Percentiles rank a stretch among this genome's conserved stretches.
These are phyloP conservation scores for Centropus bengalensis DNA, from an alignment of 2,113 vertebrate species.

Conservation along the genomic window DNA sequence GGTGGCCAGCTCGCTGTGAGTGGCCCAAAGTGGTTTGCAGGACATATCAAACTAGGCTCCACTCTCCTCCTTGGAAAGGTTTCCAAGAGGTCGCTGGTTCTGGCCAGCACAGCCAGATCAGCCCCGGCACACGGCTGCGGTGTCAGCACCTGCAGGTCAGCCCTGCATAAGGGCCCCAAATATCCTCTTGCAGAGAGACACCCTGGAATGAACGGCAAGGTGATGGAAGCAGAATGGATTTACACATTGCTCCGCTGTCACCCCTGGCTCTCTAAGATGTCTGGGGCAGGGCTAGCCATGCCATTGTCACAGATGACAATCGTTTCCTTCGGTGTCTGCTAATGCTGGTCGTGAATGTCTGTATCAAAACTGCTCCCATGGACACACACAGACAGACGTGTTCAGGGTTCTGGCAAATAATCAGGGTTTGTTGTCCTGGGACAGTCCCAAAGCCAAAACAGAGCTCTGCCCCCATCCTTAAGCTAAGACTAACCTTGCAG, in stretches of 20 bases:
- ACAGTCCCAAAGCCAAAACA: background rate
- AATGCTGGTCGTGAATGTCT: fast-evolving
- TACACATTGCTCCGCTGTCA: background rate
- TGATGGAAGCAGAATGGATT: background rate
- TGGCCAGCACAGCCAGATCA: too few species aligned
- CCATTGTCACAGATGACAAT: too few species aligned
- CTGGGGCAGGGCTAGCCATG: too few species aligned
- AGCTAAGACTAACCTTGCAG: background rate
- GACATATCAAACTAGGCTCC: background rate
- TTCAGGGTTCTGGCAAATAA: background rate
- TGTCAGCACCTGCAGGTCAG: too few species aligned
- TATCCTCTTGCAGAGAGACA: too few species aligned
- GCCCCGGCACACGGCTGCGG: too few species aligned
- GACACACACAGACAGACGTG: background rate
- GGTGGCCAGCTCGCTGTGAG: background rate
- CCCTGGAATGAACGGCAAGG: background rate
- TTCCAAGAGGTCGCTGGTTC: background rate
- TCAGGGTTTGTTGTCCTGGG: background rate
- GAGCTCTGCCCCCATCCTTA: background rate
- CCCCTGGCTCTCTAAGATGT: background rate
- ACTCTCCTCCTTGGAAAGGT: background rate
- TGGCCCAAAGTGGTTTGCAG: background rate
- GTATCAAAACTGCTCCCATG: background rate
- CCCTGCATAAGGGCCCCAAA: too few species aligned
- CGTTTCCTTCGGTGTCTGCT: background rate